A percentile compares a stretch with the other conserved stretches of the same genome.
phyloP scores from a whole-genome alignment of 1,140 invertebrate genomes.

The Thrips palmi region DNA sequence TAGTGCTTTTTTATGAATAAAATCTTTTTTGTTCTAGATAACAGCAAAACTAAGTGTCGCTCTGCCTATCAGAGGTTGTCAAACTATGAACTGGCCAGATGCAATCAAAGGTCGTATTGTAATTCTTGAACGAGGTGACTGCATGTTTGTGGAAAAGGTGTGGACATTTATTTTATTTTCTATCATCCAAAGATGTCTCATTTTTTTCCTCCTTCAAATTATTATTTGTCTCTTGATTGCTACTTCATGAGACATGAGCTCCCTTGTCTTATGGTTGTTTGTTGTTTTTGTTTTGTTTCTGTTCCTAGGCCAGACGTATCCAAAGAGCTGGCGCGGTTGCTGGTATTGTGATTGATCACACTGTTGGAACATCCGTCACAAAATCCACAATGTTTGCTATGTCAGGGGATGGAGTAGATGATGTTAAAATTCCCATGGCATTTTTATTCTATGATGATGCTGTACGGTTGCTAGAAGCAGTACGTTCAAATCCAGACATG shows the following conservation, averaged over 20 bases:
- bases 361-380: conserved; percentile 45
- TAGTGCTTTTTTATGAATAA: background rate
- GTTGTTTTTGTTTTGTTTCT: background rate
- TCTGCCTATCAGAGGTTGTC: conserved; percentile 49
- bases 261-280: background rate
- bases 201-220: too few species aligned
- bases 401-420: conserved; percentile 80
- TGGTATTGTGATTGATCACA: conserved; percentile 80
- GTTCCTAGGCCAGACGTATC: conserved; percentile 48
- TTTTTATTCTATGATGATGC: conserved; percentile 79
- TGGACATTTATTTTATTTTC: too few species aligned
- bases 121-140: conserved; percentile 71
- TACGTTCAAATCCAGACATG: conserved; percentile 27
- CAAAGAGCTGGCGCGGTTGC: conserved; percentile 66
- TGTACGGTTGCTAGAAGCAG: conserved; percentile 35
- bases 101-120: conserved; percentile 56
- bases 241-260: conserved; percentile 1
- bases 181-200: too few species aligned
- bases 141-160: conserved; percentile 91
- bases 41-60: conserved; percentile 41
- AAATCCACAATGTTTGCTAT: conserved; percentile 80
- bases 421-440: conserved; percentile 76
- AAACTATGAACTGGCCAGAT: conserved; percentile 36
- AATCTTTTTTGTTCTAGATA: conserved; percentile 21
- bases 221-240: too few species aligned